Conservation (phyloP, 2,888 invertebrate species). For the Meghimatium bilineatum region DNA sequence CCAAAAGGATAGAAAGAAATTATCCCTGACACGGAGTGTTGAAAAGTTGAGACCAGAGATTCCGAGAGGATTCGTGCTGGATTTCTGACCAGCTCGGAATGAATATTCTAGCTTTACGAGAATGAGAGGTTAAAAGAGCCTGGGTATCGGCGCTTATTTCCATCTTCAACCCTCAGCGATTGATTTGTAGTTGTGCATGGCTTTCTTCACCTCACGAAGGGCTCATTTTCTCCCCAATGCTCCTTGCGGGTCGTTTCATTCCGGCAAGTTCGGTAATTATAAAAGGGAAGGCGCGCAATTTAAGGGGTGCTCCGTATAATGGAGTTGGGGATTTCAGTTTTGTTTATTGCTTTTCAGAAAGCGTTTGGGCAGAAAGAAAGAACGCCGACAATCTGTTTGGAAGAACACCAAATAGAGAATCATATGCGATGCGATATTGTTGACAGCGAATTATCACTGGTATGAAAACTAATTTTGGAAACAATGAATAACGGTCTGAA, state of each 20-base stretch:
- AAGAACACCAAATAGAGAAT: background rate
- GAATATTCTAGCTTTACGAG: conserved; percentile 39
- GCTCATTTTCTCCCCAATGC: conserved; percentile 41
- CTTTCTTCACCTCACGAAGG: conserved; percentile 45
- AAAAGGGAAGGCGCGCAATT: conserved; percentile 45
- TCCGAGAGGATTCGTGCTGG: background rate
- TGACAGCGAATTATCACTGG: background rate
- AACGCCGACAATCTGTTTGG: background rate
- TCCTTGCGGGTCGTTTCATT: conserved; percentile 42
- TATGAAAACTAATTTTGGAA: background rate
- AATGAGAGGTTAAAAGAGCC: conserved; percentile 43
- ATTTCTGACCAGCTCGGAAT: background rate
- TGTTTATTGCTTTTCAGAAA: conserved; percentile 27
- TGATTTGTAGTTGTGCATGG: conserved; percentile 44
- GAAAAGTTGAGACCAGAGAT: conserved; percentile 18
- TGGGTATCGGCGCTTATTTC: conserved; percentile 28
- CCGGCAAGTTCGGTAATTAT: conserved; percentile 46
- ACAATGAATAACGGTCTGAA: background rate
- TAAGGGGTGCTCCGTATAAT: conserved; percentile 37
- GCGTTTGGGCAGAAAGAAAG: conserved; percentile 12
- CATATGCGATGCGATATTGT: background rate
- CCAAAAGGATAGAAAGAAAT: background rate
- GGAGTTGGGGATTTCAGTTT: conserved; percentile 24
- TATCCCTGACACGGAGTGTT: conserved; percentile 17
- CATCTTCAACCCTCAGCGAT: conserved; percentile 19